Evolutionary conservation across 2,797 vertebrate species (phyloP).

Genomic region (Pseudopleuronectes americanus): DNA sequence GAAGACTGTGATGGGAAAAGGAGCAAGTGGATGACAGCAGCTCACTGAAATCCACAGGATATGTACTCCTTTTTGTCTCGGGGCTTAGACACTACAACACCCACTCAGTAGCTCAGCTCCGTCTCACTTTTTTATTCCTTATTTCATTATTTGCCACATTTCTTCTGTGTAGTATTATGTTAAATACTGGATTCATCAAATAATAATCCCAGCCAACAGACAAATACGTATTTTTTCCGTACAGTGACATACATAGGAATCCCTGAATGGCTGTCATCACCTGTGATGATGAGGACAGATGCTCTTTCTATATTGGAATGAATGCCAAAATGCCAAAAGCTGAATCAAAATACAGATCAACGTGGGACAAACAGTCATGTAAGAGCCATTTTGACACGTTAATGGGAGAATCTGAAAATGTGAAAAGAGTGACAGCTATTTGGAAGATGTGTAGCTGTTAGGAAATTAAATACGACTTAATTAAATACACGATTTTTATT

Average conservation of each 20-base stretch:
- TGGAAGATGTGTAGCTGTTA: not conserved
- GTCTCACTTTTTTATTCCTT: slow-evolving; percentile 31
- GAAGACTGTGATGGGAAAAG: slow-evolving; percentile 44
- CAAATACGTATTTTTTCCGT: not conserved
- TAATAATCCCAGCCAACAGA: slow-evolving; percentile 34
- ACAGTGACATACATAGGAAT: not conserved
- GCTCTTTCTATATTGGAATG: not conserved
- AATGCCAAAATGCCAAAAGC: slow-evolving; percentile 12
- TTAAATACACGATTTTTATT: too few species aligned
- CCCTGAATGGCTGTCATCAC: slow-evolving; percentile 7
- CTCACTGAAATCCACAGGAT: slow-evolving; percentile 64
- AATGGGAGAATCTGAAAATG: not conserved
- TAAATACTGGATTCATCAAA: slow-evolving; percentile 49
- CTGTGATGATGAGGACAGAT: slow-evolving; percentile 3
- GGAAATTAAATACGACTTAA: not conserved
- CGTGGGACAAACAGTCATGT: not conserved
- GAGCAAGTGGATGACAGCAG: slow-evolving; percentile 66
- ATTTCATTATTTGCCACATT: slow-evolving; percentile 3
- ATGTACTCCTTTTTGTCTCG: slow-evolving; percentile 62
- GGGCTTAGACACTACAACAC: slow-evolving; percentile 60
- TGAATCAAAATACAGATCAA: slow-evolving; percentile 3
- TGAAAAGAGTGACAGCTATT: not conserved
- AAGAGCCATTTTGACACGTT: not conserved
- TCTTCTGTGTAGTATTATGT: slow-evolving; percentile 15
- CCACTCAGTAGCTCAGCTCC: slow-evolving; percentile 53